phyloP scores from a whole-genome alignment of 2,797 vertebrate genomes.

The Silurus aristotelis region DNA sequence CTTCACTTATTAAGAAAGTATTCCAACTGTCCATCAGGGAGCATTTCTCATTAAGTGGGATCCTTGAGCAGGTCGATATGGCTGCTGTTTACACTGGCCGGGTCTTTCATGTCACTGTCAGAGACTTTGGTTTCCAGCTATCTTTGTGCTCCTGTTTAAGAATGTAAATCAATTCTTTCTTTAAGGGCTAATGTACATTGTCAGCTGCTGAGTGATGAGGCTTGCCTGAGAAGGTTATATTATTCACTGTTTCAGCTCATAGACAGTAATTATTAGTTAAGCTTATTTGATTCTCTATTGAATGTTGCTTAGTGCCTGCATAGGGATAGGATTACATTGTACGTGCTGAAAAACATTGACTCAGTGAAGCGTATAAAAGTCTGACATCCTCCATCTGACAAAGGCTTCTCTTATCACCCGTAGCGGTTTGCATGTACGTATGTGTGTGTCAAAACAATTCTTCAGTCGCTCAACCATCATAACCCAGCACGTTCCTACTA shows the following conservation, averaged over 20 bases:
- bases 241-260: constrained; percentile 17
- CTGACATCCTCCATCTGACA: constrained; percentile 35
- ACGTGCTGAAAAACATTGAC: constrained; percentile 20
- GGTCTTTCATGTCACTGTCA: constrained; percentile 10
- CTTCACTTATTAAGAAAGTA: constrained; percentile 34
- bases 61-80: constrained; percentile 32
- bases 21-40: constrained; percentile 25
- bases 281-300: constrained; percentile 19
- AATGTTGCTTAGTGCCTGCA: constrained; percentile 14
- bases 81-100: constrained; percentile 7
- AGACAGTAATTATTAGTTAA: constrained; percentile 27
- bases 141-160: neutral
- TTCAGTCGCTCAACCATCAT: neutral
- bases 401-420: constrained; percentile 17
- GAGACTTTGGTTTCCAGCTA: neutral
- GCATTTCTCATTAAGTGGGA: constrained; percentile 36
- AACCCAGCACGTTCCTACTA: neutral
- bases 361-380: constrained; percentile 42
- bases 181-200: constrained; percentile 10
- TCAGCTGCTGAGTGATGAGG: constrained; percentile 26
- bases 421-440: constrained; percentile 12
- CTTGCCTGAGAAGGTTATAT: constrained; percentile 23
- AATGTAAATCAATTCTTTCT: neutral
- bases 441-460: constrained; percentile 33
- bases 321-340: neutral